Percentiles rank a stretch among this genome's conserved stretches.
phyloP scores from a whole-genome alignment of 2,113 vertebrate genomes.

The Phrynocephalus versicolor region DNA sequence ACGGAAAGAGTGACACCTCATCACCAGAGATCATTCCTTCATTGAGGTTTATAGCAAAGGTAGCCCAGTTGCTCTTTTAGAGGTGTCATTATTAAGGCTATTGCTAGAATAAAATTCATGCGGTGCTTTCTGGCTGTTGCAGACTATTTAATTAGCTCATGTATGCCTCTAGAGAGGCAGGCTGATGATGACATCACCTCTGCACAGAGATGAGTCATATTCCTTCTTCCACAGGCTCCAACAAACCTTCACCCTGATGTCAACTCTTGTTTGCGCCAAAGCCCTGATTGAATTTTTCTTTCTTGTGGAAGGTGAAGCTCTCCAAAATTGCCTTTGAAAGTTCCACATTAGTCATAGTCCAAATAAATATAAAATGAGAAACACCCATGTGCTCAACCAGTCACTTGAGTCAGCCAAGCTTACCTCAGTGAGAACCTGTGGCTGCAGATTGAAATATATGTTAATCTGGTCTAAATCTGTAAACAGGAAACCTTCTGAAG shows the following conservation, averaged over 20 bases:
- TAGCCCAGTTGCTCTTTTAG: neutral
- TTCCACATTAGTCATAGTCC: neutral
- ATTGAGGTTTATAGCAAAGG: too few species aligned
- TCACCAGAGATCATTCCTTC: too few species aligned
- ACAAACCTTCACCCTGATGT: neutral
- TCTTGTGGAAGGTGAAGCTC: constrained; percentile 6
- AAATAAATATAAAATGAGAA: neutral
- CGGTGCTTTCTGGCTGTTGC: neutral
- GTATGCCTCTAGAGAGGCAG: constrained; percentile 18
- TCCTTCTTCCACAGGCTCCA: neutral
- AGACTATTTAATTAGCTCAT: neutral
- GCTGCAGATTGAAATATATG: neutral
- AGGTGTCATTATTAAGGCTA: neutral
- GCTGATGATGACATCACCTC: constrained; percentile 19
- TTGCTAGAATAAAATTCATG: neutral
- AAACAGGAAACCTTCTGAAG: neutral
- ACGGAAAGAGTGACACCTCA: too few species aligned
- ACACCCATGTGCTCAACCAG: neutral
- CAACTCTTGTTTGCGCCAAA: neutral
- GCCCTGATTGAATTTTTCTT: constrained; percentile 16
- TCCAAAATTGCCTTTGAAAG: constrained; percentile 26
- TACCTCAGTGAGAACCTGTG: neutral
- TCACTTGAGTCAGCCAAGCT: neutral
- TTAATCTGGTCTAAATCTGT: neutral
- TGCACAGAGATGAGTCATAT: neutral